These are phyloP conservation scores for Datnioides undecimradiatus DNA, from an alignment of 2,113 vertebrate genomes.

Conservation along the genomic window DNA sequence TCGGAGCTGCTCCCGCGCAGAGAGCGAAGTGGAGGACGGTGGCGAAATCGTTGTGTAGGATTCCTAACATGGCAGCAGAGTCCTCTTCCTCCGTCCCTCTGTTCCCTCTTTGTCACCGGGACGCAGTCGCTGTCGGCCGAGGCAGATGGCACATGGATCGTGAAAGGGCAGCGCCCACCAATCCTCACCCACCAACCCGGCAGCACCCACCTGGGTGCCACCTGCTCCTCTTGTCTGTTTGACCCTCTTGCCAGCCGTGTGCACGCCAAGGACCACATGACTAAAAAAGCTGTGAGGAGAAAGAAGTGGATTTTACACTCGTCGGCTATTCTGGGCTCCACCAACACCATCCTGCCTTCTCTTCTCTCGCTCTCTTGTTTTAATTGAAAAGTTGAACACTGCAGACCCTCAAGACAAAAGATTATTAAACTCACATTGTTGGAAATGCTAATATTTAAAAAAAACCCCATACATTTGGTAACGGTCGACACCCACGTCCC, in stretches of 20 bases:
- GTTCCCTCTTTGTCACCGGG: conserved; percentile 42
- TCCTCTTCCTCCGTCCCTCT: conserved; percentile 39
- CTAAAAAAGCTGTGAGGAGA: neutral
- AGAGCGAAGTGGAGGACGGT: neutral
- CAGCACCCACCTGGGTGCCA: conserved; percentile 87
- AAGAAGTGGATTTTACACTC: neutral
- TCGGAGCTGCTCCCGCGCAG: neutral
- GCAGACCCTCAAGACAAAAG: neutral
- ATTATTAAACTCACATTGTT: neutral
- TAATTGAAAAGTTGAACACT: neutral
- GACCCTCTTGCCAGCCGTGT: conserved; percentile 72
- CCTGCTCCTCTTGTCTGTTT: conserved; percentile 88
- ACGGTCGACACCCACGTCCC: neutral
- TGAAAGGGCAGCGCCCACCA: conserved; percentile 79
- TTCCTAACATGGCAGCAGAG: neutral
- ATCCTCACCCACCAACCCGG: conserved; percentile 57
- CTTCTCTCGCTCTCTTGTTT: conserved; percentile 11
- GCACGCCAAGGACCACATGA: conserved; percentile 11
- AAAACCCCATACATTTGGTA: neutral
- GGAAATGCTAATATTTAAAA: neutral
- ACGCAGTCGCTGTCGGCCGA: conserved; percentile 52
- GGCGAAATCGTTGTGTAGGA: conserved; percentile 16
- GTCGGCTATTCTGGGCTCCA: conserved; percentile 20
- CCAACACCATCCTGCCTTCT: neutral
- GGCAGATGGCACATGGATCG: conserved; percentile 77